These are phyloP conservation scores for Thymelicus lineola DNA, from an alignment of 2,888 invertebrate genomes.

Conservation along the genomic window DNA sequence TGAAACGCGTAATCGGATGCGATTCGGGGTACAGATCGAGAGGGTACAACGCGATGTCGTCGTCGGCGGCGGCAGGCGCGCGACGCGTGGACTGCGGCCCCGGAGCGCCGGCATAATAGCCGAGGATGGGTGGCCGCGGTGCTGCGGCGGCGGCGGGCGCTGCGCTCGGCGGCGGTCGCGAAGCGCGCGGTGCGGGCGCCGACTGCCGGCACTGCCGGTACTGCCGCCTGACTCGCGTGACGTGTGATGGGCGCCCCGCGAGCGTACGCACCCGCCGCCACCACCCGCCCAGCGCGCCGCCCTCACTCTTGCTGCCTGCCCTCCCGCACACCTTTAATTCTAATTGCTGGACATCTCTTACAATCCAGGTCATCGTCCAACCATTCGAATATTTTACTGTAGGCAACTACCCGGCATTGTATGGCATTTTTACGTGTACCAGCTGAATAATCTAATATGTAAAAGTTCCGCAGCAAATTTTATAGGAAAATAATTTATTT, in stretches of 20 bases:
- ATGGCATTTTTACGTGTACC: no score
- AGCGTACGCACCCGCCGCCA: slow-evolving; percentile 49
- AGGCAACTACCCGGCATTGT: neutral
- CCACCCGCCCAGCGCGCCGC: slow-evolving; percentile 51
- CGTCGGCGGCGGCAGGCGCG: slow-evolving; percentile 59
- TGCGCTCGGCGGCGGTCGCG: slow-evolving; percentile 47
- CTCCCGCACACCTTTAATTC: slow-evolving; percentile 67
- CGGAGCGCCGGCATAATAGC: slow-evolving; percentile 76
- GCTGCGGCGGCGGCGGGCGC: slow-evolving; percentile 46
- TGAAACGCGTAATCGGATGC: slow-evolving; percentile 71
- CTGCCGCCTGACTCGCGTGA: slow-evolving; percentile 39
- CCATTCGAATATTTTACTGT: slow-evolving; percentile 58
- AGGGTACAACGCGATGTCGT: slow-evolving; percentile 56
- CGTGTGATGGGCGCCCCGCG: slow-evolving; percentile 49
- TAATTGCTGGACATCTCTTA: slow-evolving; percentile 77
- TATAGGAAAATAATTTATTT: no score
- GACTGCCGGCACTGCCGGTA: slow-evolving; percentile 43
- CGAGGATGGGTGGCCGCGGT: slow-evolving; percentile 51
- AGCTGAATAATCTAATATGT: neutral
- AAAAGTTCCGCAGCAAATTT: no score
- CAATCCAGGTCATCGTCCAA: slow-evolving; percentile 78
- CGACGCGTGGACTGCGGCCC: slow-evolving; percentile 68
- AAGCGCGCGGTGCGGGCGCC: slow-evolving; percentile 57
- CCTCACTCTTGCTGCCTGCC: slow-evolving; percentile 48
- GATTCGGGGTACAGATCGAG: slow-evolving; percentile 63